A percentile compares a stretch with the other conserved stretches of the same genome.
Evolutionary conservation across 2,797 vertebrate genomes (phyloP).

Genomic region (Hemibagrus guttatus): DNA sequence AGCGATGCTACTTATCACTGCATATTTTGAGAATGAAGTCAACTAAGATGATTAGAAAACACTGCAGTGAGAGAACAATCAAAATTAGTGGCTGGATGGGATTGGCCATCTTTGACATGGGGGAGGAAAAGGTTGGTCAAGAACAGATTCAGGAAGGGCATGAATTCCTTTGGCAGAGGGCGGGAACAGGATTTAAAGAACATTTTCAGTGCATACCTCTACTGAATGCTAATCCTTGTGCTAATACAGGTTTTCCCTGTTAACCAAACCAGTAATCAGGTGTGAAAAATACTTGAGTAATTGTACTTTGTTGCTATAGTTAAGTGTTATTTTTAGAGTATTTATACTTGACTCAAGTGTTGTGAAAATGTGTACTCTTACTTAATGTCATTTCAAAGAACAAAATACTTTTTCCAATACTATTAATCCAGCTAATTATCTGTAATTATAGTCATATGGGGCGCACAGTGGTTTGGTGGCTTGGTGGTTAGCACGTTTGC

Average conservation of each 20-base stretch:
- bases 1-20: not conserved
- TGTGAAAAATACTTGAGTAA: not conserved
- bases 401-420: not conserved
- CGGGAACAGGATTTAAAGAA: not conserved
- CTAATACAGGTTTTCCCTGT: not conserved
- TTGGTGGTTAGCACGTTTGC: too few species aligned
- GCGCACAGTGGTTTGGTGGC: too few species aligned
- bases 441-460: not conserved
- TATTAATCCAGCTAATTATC: not conserved
- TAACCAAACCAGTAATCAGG: conserved; percentile 5
- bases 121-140: not conserved
- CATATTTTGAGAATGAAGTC: not conserved
- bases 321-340: not conserved
- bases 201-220: not conserved
- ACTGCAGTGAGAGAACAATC: not conserved
- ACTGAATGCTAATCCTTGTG: not conserved
- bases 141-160: not conserved
- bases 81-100: not conserved
- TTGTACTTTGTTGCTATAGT: not conserved
- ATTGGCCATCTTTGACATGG: not conserved
- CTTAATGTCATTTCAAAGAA: not conserved
- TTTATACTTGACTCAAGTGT: not conserved
- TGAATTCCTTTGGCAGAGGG: not conserved
- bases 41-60: not conserved
- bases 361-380: not conserved